A percentile compares a stretch with the other conserved stretches of the same genome.
These are phyloP conservation scores for Mesocricetus auratus DNA, from an alignment of 2,113 vertebrate genomes.

Conservation along the genomic window DNA sequence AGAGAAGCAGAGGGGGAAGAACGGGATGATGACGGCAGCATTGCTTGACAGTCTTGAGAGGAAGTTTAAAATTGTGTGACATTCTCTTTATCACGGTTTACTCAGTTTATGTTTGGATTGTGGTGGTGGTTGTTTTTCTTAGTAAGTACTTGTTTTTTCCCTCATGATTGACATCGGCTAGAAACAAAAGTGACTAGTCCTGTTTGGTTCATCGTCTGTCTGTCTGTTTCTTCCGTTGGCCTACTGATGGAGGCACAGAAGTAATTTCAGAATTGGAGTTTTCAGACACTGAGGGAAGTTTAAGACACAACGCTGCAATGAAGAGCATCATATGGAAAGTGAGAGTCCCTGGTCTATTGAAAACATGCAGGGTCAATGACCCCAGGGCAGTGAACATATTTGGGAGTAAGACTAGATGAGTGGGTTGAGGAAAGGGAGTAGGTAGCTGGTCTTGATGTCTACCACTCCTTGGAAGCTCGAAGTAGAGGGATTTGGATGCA, in stretches of 20 bases:
- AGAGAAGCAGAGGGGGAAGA: background rate
- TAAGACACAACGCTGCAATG: background rate
- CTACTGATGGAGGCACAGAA: background rate
- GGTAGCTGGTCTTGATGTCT: background rate
- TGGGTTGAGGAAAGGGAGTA: background rate
- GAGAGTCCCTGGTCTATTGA: slow-evolving; percentile 37
- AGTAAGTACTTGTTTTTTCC: background rate
- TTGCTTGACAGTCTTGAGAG: background rate
- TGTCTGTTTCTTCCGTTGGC: background rate
- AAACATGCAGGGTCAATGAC: slow-evolving; percentile 44
- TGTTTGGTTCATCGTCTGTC: background rate
- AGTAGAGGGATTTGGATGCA: background rate
- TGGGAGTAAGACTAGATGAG: slow-evolving; percentile 34
- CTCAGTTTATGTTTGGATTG: background rate
- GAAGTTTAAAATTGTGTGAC: background rate
- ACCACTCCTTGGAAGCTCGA: background rate
- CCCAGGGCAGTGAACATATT: background rate
- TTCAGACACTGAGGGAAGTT: background rate
- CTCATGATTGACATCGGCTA: background rate
- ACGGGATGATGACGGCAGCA: accelerated
- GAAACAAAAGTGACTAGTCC: background rate
- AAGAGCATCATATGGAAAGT: slow-evolving; percentile 4
- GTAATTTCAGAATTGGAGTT: slow-evolving; percentile 36
- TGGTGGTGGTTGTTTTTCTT: background rate
- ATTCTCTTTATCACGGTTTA: background rate